Conservation (phyloP, 2,888 invertebrate genomes). For the Oscheius sp. region DNA sequence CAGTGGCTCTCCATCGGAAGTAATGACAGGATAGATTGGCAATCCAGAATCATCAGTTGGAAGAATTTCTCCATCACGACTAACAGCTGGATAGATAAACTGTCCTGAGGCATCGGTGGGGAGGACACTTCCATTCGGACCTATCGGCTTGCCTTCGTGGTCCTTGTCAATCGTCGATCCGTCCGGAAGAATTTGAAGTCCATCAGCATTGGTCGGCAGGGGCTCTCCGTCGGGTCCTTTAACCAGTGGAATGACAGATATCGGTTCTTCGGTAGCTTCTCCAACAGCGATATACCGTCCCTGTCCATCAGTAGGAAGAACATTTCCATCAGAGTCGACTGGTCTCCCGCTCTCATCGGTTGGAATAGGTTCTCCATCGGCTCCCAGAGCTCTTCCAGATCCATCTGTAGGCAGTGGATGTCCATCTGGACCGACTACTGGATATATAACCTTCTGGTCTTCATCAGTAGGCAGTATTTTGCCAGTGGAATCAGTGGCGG, state of each 20-base stretch:
- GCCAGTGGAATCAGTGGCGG: conserved; percentile 17
- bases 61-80: conserved; percentile 42
- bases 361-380: conserved; percentile 38
- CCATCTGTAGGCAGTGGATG: conserved; percentile 35
- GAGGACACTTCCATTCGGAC: conserved; percentile 13
- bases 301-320: conserved; percentile 40
- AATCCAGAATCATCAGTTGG: conserved; percentile 29
- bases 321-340: conserved; percentile 33
- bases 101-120: conserved; percentile 54
- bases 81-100: conserved; percentile 60
- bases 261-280: not conserved
- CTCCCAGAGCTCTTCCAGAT: conserved; percentile 23
- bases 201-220: conserved; percentile 34
- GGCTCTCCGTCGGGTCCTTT: conserved; percentile 50
- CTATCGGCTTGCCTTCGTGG: conserved; percentile 28
- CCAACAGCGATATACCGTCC: conserved; percentile 37
- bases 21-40: conserved; percentile 52
- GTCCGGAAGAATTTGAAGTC: conserved; percentile 38
- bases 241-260: conserved; percentile 31
- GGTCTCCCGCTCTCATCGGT: conserved; percentile 44
- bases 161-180: conserved; percentile 42
- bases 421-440: conserved; percentile 37
- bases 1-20: conserved; percentile 43
- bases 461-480: conserved; percentile 32
- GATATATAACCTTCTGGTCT: conserved; percentile 34